These are phyloP conservation scores for Tonatia bakeri DNA, from an alignment of 2,113 vertebrate genomes.

Conservation along the genomic window DNA sequence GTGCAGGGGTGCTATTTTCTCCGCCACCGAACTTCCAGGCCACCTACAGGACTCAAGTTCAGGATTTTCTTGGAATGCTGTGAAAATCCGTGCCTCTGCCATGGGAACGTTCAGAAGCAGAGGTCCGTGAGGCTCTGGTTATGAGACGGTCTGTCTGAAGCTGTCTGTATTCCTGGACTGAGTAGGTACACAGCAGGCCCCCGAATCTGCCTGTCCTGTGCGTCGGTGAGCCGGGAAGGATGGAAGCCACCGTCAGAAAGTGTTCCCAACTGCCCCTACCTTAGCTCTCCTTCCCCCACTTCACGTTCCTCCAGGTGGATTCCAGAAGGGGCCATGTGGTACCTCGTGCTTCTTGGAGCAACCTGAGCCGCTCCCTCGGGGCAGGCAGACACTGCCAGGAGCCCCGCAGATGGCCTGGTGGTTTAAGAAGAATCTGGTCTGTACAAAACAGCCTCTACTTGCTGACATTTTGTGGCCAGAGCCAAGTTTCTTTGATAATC, in stretches of 20 bases:
- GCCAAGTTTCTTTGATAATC: background rate
- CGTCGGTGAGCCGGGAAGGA: background rate
- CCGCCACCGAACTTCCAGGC: background rate
- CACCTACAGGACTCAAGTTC: background rate
- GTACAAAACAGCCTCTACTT: background rate
- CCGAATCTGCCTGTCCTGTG: background rate
- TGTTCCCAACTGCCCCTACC: background rate
- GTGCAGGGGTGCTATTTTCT: background rate
- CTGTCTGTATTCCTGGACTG: background rate
- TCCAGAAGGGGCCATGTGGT: background rate
- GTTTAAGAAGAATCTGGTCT: background rate
- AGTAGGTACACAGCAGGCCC: no score
- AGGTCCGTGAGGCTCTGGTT: background rate
- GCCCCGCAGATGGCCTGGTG: background rate
- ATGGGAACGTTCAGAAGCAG: background rate
- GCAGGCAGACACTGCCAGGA: rapidly evolving
- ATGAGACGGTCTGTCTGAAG: background rate
- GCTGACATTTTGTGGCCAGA: background rate
- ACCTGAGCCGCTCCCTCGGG: background rate
- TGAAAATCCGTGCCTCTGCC: background rate
- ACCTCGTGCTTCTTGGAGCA: background rate
- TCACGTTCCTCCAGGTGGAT: background rate
- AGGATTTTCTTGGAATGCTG: conserved; percentile 47
- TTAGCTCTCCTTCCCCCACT: background rate
- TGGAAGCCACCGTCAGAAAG: background rate